Conservation (phyloP, 2,888 invertebrate genomes). For the Dermolepida albohirtum region DNA sequence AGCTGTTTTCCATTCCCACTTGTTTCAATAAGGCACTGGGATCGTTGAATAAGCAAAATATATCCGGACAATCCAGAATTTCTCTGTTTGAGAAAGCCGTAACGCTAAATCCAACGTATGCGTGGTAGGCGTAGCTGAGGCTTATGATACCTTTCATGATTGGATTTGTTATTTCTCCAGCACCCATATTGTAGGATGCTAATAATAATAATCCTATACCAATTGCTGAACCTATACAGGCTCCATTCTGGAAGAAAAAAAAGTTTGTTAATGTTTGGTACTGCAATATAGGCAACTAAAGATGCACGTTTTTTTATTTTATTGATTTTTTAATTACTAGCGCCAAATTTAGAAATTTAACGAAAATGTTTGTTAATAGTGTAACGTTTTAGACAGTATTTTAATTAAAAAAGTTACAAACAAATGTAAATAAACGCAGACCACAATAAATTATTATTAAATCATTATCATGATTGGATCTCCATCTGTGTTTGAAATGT, state of each 20-base stretch:
- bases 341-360: too few relatives aligned
- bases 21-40: constrained; percentile 42
- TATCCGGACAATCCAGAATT: constrained; percentile 36
- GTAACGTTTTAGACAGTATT: too few relatives aligned
- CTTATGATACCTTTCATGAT: constrained; percentile 70
- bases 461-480: too few relatives aligned
- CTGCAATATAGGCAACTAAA: too few relatives aligned
- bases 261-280: too few relatives aligned
- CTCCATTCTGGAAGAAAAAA: constrained; percentile 70
- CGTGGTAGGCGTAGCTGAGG: constrained; percentile 75
- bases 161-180: constrained; percentile 68
- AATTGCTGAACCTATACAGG: constrained; percentile 70
- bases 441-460: too few relatives aligned
- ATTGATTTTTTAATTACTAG: too few relatives aligned
- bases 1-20: constrained; percentile 43
- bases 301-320: too few relatives aligned
- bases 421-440: too few relatives aligned
- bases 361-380: too few relatives aligned
- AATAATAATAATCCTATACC: constrained; percentile 71
- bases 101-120: constrained; percentile 69
- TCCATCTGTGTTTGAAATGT: too few relatives aligned
- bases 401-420: too few relatives aligned
- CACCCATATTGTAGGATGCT: constrained; percentile 74
- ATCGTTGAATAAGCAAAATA: constrained; percentile 45
- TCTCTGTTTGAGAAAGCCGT: constrained; percentile 26